Evolutionary conservation across 2,888 invertebrate genomes (phyloP).

Genomic region (Drosophila parthenogenetica): DNA sequence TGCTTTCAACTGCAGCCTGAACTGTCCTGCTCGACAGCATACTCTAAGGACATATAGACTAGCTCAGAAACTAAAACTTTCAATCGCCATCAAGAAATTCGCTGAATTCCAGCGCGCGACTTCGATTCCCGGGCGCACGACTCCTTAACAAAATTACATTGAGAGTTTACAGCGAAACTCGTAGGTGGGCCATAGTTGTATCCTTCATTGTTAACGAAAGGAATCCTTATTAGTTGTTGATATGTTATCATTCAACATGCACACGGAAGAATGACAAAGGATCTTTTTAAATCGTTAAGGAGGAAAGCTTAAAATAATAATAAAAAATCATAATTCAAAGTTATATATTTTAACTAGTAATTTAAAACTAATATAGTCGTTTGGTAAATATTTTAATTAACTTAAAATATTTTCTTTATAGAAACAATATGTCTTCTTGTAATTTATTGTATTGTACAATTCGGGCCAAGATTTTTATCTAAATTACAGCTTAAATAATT

Average conservation of each 20-base stretch:
- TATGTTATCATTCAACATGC: neutral
- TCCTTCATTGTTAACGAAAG: constrained; percentile 69
- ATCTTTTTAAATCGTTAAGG: no score
- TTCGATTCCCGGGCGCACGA: constrained; percentile 73
- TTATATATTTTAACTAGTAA: no score
- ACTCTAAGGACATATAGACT: constrained; percentile 25
- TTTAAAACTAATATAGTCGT: no score
- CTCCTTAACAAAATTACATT: constrained; percentile 52
- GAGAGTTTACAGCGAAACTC: constrained; percentile 64
- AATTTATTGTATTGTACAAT: no score
- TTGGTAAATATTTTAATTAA: no score
- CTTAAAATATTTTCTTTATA: no score
- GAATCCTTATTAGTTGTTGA: constrained; percentile 72
- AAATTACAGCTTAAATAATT: no score
- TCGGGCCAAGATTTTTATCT: no score
- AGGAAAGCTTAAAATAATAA: no score
- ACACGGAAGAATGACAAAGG: neutral
- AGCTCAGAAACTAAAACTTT: constrained; percentile 30
- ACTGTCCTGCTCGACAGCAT: constrained; percentile 25
- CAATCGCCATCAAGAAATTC: constrained; percentile 71
- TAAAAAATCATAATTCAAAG: no score
- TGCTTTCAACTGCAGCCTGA: constrained; percentile 17
- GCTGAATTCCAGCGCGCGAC: constrained; percentile 77
- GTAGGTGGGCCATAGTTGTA: constrained; percentile 66
- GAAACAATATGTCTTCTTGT: no score